Conservation (phyloP, 2,888 invertebrate genomes). For the Apamea anceps region DNA sequence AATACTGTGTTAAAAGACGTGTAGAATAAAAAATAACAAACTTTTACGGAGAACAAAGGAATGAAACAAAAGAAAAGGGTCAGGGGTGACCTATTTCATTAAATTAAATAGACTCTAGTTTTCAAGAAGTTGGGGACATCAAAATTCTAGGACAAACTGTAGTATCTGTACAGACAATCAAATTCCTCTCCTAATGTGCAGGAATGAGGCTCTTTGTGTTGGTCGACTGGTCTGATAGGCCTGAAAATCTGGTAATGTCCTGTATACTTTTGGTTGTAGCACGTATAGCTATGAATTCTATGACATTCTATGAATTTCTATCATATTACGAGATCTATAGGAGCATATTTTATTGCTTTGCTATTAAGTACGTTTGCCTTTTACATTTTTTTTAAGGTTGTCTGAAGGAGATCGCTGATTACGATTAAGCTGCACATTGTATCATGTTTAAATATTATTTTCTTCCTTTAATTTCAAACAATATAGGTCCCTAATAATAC, state of each 20-base stretch:
- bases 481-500: neutral
- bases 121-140: neutral
- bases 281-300: neutral
- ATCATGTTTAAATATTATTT: neutral
- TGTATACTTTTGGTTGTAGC: neutral
- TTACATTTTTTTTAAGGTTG: conserved; percentile 22
- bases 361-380: neutral
- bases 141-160: neutral
- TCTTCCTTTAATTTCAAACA: neutral
- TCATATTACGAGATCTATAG: neutral
- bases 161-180: neutral
- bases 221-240: neutral
- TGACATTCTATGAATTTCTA: neutral
- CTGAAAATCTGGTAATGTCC: neutral
- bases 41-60: conserved; percentile 39
- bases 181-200: neutral
- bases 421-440: neutral
- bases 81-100: conserved; percentile 24
- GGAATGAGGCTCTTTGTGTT: neutral
- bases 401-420: conserved; percentile 16
- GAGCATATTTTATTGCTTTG: neutral
- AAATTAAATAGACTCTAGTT: conserved; percentile 40
- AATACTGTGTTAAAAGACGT: neutral
- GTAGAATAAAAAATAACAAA: conserved; percentile 16
- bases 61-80: conserved; percentile 37